Conservation (phyloP, 1,140 invertebrate species). For the Drosophila ohnishii region DNA sequence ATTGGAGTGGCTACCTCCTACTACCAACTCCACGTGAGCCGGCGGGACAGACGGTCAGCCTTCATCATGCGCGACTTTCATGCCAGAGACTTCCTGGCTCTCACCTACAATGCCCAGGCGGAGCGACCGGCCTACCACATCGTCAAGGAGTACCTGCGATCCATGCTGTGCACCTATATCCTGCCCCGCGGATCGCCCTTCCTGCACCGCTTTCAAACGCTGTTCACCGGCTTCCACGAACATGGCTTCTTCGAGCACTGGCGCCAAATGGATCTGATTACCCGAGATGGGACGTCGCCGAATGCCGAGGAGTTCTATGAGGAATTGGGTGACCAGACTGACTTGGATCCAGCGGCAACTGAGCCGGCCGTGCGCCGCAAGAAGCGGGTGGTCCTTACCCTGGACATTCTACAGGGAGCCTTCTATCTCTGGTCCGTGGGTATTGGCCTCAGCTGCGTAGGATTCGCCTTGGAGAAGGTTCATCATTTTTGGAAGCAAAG, state of each 20-base stretch:
- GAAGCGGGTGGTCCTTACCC: slow-evolving; percentile 61
- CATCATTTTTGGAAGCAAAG: slow-evolving; percentile 21
- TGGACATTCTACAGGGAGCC: slow-evolving; percentile 67
- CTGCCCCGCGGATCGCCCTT: slow-evolving; percentile 68
- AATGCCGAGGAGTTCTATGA: slow-evolving; percentile 62
- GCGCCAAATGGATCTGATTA: slow-evolving; percentile 49
- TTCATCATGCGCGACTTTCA: slow-evolving; percentile 67
- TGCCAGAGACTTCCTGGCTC: slow-evolving; percentile 64
- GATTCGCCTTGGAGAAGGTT: slow-evolving; percentile 49
- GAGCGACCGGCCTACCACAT: slow-evolving; percentile 70
- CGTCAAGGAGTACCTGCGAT: slow-evolving; percentile 70
- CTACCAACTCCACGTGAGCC: slow-evolving; percentile 39
- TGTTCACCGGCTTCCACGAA: slow-evolving; percentile 60
- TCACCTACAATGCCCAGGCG: slow-evolving; percentile 54
- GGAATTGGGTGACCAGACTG: slow-evolving; percentile 58
- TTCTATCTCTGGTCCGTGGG: slow-evolving; percentile 69
- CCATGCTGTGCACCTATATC: slow-evolving; percentile 70
- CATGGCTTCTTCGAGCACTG: slow-evolving; percentile 70
- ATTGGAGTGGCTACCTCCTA: slow-evolving; percentile 23
- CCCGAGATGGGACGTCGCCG: slow-evolving; percentile 28
- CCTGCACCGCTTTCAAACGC: slow-evolving; percentile 64
- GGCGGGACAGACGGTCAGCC: slow-evolving; percentile 30
- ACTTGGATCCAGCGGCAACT: slow-evolving; percentile 23
- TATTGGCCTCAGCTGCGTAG: slow-evolving; percentile 41
- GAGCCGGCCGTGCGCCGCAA: slow-evolving; percentile 19